These are phyloP conservation scores for Rhadina sibilatrix DNA, from an alignment of 2,113 vertebrate genomes.

Conservation along the genomic window DNA sequence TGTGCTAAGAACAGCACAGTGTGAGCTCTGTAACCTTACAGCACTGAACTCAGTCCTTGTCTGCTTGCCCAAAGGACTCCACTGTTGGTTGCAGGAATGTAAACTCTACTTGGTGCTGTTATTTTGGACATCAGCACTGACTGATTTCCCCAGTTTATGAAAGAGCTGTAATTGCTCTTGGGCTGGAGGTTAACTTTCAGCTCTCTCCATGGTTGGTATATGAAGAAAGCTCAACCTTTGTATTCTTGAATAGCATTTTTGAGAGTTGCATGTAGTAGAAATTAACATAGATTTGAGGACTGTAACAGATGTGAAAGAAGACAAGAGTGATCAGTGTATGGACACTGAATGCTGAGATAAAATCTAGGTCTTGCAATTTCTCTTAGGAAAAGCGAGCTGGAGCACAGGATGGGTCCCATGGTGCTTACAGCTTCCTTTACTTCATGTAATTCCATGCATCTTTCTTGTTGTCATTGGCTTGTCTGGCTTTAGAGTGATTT, in stretches of 20 bases:
- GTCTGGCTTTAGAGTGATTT: background rate
- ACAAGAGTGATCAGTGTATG: background rate
- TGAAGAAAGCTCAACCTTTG: background rate
- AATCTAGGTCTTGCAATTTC: background rate
- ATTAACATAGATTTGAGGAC: background rate
- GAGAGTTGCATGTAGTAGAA: background rate
- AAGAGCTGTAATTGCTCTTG: background rate
- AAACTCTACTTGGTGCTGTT: background rate
- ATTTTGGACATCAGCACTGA: background rate
- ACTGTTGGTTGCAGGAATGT: background rate
- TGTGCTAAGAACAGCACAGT: background rate
- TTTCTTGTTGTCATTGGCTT: background rate
- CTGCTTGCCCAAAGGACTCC: background rate
- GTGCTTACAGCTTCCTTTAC: background rate
- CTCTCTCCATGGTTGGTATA: background rate
- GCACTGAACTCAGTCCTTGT: background rate
- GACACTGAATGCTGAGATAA: background rate
- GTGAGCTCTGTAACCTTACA: background rate
- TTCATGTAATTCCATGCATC: background rate
- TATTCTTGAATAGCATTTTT: background rate
- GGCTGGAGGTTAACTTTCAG: background rate
- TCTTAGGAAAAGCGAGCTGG: background rate
- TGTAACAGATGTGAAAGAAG: background rate
- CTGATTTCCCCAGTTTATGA: background rate
- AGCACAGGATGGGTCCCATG: fast-evolving